These are phyloP conservation scores for Mimachlamys varia DNA, from an alignment of 2,888 invertebrate genomes.

Conservation along the genomic window DNA sequence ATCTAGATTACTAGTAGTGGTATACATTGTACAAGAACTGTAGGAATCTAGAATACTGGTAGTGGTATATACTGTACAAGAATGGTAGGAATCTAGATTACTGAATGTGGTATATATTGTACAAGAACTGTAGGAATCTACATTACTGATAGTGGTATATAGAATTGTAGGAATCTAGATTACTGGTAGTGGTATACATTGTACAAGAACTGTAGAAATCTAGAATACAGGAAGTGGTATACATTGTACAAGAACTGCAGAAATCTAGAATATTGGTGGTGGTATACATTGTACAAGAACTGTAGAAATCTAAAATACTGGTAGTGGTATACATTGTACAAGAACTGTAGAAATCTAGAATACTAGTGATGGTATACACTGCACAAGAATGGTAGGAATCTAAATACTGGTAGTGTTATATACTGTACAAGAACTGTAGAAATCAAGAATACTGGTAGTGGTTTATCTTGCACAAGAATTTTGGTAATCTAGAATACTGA, in stretches of 20 bases:
- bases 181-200: neutral
- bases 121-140: constrained; percentile 36
- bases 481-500: too few relatives aligned
- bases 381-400: constrained; percentile 35
- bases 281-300: constrained; percentile 36
- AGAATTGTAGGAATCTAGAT: constrained; percentile 16
- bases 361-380: neutral
- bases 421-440: constrained; percentile 30
- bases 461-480: too few relatives aligned
- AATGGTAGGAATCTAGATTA: constrained; percentile 15
- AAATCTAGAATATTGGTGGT: neutral
- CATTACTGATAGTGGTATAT: neutral
- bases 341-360: constrained; percentile 18
- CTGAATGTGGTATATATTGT: neutral
- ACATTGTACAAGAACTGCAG: constrained; percentile 29
- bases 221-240: neutral
- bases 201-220: constrained; percentile 36
- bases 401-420: neutral
- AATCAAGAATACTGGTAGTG: neutral
- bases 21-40: constrained; percentile 38
- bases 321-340: neutral
- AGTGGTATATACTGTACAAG: neutral
- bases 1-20: neutral
- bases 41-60: neutral
- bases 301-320: neutral